A percentile compares a stretch with the other conserved stretches of the same genome.
Evolutionary conservation across 2,888 invertebrate genomes (phyloP).

Genomic region (Meta bourneti): DNA sequence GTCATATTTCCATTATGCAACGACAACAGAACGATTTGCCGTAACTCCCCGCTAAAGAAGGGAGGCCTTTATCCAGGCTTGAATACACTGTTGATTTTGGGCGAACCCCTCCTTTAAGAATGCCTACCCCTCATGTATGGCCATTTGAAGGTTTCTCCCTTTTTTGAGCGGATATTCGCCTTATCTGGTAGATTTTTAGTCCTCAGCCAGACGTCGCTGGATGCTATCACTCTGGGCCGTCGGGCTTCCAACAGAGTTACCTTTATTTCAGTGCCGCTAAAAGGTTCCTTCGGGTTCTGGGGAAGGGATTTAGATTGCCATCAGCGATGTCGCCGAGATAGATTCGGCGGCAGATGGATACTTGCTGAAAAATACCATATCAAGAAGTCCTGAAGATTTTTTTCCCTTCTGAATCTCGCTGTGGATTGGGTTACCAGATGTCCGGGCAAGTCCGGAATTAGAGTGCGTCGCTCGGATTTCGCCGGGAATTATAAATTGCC

Average conservation of each 20-base stretch:
- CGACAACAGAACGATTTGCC: constrained; percentile 68
- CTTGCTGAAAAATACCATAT: not conserved
- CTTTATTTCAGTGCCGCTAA: constrained; percentile 42
- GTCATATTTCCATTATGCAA: constrained; percentile 42
- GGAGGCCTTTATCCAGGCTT: constrained; percentile 27
- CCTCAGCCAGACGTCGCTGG: not conserved
- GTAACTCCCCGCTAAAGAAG: not conserved
- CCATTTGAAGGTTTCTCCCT: constrained; percentile 14
- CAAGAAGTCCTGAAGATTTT: not conserved
- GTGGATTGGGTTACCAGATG: no score
- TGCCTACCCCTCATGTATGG: not conserved
- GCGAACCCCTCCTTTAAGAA: constrained; percentile 26
- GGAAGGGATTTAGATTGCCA: constrained; percentile 40
- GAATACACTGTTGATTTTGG: constrained; percentile 59
- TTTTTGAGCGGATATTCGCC: not conserved
- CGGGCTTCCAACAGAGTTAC: constrained; percentile 45
- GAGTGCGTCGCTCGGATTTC: no score
- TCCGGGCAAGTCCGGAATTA: no score
- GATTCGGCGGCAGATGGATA: constrained; percentile 35
- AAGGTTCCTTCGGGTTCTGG: constrained; percentile 17
- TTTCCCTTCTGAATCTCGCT: no score
- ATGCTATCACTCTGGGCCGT: no score
- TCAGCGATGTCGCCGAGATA: constrained; percentile 34
- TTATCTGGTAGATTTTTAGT: constrained; percentile 30
- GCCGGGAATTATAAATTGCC: no score